phyloP scores from a whole-genome alignment of 2,797 vertebrate species.

The Pangasius krempfi region DNA sequence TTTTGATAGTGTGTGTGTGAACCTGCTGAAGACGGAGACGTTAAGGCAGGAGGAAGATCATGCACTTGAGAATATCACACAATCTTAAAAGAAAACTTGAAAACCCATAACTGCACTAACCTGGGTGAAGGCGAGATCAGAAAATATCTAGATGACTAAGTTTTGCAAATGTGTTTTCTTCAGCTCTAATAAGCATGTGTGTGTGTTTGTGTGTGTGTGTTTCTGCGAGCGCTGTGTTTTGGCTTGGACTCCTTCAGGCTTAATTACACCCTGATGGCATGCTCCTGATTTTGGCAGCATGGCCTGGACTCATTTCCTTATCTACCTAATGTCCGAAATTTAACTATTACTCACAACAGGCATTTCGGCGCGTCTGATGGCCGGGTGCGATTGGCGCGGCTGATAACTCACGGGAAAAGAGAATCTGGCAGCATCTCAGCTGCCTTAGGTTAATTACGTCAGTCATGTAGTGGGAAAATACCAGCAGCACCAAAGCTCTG shows the following conservation, averaged over 20 bases:
- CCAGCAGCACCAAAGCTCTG: slow-evolving; percentile 10
- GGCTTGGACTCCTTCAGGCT: slow-evolving; percentile 45
- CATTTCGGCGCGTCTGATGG: slow-evolving; percentile 65
- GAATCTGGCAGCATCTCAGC: slow-evolving; percentile 47
- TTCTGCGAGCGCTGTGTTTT: slow-evolving; percentile 26
- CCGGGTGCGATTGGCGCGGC: slow-evolving; percentile 72
- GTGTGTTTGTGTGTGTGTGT: neutral
- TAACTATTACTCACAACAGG: slow-evolving; percentile 83
- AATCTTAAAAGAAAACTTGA: neutral
- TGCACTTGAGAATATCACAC: slow-evolving; percentile 18
- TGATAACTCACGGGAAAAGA: slow-evolving; percentile 87
- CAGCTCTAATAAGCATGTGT: slow-evolving; percentile 14
- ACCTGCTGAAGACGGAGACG: slow-evolving; percentile 54
- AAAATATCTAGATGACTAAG: slow-evolving; percentile 13
- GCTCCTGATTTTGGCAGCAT: slow-evolving; percentile 55
- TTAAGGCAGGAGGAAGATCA: slow-evolving; percentile 20
- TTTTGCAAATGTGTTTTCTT: slow-evolving; percentile 15
- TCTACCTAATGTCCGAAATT: slow-evolving; percentile 86
- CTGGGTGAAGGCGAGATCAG: neutral
- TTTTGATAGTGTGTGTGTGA: slow-evolving; percentile 82
- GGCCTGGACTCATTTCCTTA: slow-evolving; percentile 73
- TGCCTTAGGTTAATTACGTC: slow-evolving; percentile 47
- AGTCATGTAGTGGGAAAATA: slow-evolving; percentile 47
- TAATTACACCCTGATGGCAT: slow-evolving; percentile 51
- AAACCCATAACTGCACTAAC: slow-evolving; percentile 24